Evolutionary conservation across 2,797 vertebrate genomes (phyloP).

Genomic region (Fistularia commersonii): DNA sequence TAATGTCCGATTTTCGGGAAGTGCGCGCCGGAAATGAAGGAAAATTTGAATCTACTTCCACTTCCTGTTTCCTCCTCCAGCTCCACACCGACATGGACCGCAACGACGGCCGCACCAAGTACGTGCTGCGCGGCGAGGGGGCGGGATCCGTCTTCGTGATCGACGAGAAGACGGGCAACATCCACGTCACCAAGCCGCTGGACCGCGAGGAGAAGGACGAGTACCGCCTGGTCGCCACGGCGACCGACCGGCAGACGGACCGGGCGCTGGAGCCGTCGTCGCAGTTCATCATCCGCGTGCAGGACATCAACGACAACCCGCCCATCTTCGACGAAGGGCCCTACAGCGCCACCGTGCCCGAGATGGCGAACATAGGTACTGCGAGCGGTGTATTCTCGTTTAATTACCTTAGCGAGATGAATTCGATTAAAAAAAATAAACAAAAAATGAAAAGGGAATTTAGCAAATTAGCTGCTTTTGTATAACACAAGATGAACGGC

Average conservation of each 20-base stretch:
- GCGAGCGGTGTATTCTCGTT: background rate
- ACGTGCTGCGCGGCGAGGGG: constrained; percentile 86
- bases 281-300: constrained; percentile 90
- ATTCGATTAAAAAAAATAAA: background rate
- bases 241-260: constrained; percentile 86
- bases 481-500: too few species aligned
- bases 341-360: constrained; percentile 85
- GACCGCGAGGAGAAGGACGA: constrained; percentile 91
- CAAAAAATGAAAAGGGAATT: too few species aligned
- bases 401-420: too few species aligned
- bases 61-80: constrained; percentile 33
- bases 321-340: constrained; percentile 86
- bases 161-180: constrained; percentile 90
- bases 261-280: constrained; percentile 89
- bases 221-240: constrained; percentile 86
- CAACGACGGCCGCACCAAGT: constrained; percentile 86
- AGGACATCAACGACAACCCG: constrained; percentile 92
- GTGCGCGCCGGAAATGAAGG: too few species aligned
- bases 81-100: constrained; percentile 88
- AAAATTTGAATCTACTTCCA: background rate
- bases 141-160: constrained; percentile 91
- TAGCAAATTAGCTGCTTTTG: too few species aligned
- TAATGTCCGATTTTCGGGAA: too few species aligned
- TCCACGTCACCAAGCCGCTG: constrained; percentile 90
- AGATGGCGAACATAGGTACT: constrained; percentile 91